Conservation (phyloP, 2,113 vertebrate genomes). For the Ranitomeya variabilis region DNA sequence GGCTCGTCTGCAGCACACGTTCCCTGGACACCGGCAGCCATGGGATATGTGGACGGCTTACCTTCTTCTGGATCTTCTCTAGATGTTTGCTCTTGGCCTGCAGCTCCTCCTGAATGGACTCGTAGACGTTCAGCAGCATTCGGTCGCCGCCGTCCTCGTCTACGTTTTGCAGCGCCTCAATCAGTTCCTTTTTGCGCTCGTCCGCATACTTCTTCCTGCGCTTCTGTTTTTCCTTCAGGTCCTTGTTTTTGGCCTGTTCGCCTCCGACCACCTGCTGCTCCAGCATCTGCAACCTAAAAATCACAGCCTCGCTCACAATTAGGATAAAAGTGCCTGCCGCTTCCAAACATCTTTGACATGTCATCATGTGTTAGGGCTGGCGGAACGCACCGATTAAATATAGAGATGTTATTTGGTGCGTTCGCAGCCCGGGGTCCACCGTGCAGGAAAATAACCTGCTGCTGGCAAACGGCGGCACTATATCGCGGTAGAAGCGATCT, state of each 20-base stretch:
- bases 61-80: conserved; percentile 83
- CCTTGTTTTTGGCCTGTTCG: conserved; percentile 84
- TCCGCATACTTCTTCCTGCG: conserved; percentile 74
- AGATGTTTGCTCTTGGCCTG: conserved; percentile 80
- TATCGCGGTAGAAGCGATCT: too few species aligned
- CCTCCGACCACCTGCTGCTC: conserved; percentile 84
- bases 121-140: conserved; percentile 77
- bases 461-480: too few species aligned
- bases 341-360: too few species aligned
- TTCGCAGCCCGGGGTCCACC: too few species aligned
- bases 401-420: too few species aligned
- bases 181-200: conserved; percentile 77
- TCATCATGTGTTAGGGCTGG: too few species aligned
- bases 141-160: conserved; percentile 75
- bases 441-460: too few species aligned
- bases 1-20: too few species aligned
- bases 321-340: not conserved
- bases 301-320: not conserved
- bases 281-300: conserved; percentile 81
- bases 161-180: conserved; percentile 73
- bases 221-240: conserved; percentile 77
- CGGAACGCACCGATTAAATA: too few species aligned
- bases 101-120: conserved; percentile 89
- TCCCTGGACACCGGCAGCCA: too few species aligned
- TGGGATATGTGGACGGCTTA: conserved; percentile 57